Evolutionary conservation across 2,113 vertebrate species (phyloP), one percentile per base, ranked within the genome.

Genomic region (Aspiorhynchus laticeps): DNA sequence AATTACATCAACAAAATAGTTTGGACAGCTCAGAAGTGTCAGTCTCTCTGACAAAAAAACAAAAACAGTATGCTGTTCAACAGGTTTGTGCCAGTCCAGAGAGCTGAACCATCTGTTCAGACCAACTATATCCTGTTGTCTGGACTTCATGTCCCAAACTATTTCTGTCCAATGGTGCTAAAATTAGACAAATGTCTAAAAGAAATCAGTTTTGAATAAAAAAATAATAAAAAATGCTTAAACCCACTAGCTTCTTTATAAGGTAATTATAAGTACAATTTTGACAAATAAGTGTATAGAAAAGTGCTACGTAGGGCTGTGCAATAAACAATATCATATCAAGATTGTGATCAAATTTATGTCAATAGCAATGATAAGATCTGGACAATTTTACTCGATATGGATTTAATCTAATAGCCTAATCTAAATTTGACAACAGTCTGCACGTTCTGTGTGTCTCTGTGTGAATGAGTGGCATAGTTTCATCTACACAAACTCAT

Each of bases 31-130:
- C 56, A 75, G 81, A 28, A 79, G 53, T 59, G 21, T 41, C 48
- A 75, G 28, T 75, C 9, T 43, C 21, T 36, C 38, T 63, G 65
- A 73, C 26, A 31, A 65, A 28, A 48, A 41, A 48, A 46, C 2
- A 46, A 51, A 21, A 69, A 3, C 28, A 8, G 65, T 33, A 33
- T 69, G 65, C 7, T 8, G 28, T 69, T 33, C 28, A 67, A 31
- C 31, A 17, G 28, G 28, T 69, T 19, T 17, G 7, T 14, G 31
- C 28, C 28, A 19, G 0, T 33, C 61, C 61, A 56, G 36, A 59
- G 36, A 77, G 79, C 53, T 79, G 31, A 53, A 63, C 63, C 63
- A 85, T 74, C 76, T 74, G 82, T 80, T 69, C 63, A 84, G 78
- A 80, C 43, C 36, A 41, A 28, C 63, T 41, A 31, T 80, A 26